Evolutionary conservation across 2,888 invertebrate genomes (phyloP).

Genomic region (Morpho achilles): DNA sequence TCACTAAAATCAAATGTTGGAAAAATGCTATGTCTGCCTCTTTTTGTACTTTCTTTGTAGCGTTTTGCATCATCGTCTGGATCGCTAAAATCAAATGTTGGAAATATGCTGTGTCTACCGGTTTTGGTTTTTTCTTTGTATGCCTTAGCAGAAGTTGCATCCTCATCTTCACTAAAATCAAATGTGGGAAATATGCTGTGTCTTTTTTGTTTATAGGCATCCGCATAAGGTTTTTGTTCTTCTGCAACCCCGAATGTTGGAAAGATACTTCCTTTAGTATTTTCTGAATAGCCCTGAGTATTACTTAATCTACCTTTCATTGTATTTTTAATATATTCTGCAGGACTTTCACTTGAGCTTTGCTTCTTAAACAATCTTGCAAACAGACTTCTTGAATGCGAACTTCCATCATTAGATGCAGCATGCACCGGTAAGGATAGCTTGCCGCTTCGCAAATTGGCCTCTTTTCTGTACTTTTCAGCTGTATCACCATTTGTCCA

Average conservation of each 20-base stretch:
- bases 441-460: constrained; percentile 63
- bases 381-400: constrained; percentile 49
- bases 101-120: constrained; percentile 65
- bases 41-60: constrained; percentile 61
- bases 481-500: constrained; percentile 84
- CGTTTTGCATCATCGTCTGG: constrained; percentile 52
- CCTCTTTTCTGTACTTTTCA: constrained; percentile 77
- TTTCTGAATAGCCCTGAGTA: constrained; percentile 48
- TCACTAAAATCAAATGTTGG: constrained; percentile 64
- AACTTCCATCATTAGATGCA: constrained; percentile 34
- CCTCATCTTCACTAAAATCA: constrained; percentile 57
- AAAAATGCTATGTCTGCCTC: constrained; percentile 64
- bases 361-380: constrained; percentile 55
- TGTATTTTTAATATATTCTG: constrained; percentile 57
- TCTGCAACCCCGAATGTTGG: constrained; percentile 49
- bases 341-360: constrained; percentile 53
- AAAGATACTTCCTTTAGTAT: constrained; percentile 55
- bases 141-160: constrained; percentile 42
- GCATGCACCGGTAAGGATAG: constrained; percentile 57
- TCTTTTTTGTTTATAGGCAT: constrained; percentile 55
- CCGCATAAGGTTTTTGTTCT: constrained; percentile 48
- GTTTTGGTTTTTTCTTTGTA: constrained; percentile 58
- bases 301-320: constrained; percentile 53
- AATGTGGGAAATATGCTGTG: constrained; percentile 66
- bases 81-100: constrained; percentile 65